A percentile compares a stretch with the other conserved stretches of the same genome.
Conservation (phyloP, 1,140 invertebrate genomes). For the Bombus huntii region DNA sequence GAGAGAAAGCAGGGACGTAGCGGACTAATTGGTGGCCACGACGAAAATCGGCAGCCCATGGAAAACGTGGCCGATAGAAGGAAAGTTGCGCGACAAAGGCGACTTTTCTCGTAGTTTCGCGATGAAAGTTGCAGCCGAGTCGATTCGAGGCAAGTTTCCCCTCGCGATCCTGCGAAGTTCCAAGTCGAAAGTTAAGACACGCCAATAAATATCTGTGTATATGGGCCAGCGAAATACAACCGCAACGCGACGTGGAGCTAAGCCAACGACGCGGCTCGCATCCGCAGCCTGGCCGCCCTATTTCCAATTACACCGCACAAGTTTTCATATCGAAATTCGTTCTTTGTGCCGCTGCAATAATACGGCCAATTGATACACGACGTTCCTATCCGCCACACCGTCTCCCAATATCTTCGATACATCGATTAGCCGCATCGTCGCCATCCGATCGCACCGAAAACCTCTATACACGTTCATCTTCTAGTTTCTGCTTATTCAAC, state of each 20-base stretch:
- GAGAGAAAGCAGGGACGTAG: too few species aligned
- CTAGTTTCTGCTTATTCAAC: background rate
- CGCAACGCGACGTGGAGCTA: constrained; percentile 79
- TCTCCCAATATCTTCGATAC: too few species aligned
- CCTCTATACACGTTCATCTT: too few species aligned
- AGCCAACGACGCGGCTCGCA: constrained; percentile 74
- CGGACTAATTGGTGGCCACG: too few species aligned
- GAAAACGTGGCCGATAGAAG: too few species aligned
- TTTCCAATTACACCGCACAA: constrained; percentile 35
- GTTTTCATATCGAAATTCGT: constrained; percentile 38
- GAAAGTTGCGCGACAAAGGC: background rate
- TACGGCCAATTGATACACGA: constrained; percentile 36
- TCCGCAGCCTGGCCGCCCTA: constrained; percentile 60
- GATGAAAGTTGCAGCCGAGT: background rate
- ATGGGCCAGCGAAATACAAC: constrained; percentile 72
- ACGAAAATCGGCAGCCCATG: too few species aligned
- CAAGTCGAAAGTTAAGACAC: constrained; percentile 53
- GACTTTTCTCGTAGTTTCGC: background rate
- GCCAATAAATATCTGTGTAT: constrained; percentile 70
- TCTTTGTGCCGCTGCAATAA: constrained; percentile 19
- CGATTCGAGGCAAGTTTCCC: background rate
- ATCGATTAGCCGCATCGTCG: too few species aligned
- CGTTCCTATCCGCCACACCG: too few species aligned
- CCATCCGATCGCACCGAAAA: too few species aligned
- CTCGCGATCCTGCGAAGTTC: constrained; percentile 11